Evolutionary conservation across 2,888 invertebrate species (phyloP).

Genomic region (Alviniconcha strummeri): DNA sequence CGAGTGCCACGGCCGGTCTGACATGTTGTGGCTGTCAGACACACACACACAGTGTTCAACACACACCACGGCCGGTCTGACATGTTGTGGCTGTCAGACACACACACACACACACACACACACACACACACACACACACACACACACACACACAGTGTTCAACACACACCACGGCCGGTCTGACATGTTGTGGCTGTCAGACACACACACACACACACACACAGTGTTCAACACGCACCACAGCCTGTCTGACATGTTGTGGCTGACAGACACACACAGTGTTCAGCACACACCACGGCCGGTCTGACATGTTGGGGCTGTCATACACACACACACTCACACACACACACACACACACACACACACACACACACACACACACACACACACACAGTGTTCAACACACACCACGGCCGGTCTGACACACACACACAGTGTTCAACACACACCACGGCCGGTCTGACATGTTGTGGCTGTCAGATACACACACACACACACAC

Average conservation of each 20-base stretch:
- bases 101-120: slow-evolving; percentile 3
- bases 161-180: not conserved
- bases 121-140: not conserved
- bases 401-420: slow-evolving; percentile 82
- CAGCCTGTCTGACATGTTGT: no score
- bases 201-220: not conserved
- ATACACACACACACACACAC: not conserved
- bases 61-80: not conserved
- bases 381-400: not conserved
- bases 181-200: not conserved
- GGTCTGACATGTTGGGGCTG: no score
- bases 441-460: not conserved
- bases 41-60: not conserved
- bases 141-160: not conserved
- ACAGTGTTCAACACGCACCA: not conserved
- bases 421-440: not conserved
- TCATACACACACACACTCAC: not conserved
- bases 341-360: slow-evolving; percentile 69
- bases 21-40: no score
- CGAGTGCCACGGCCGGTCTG: slow-evolving; percentile 86
- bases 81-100: not conserved
- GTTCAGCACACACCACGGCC: no score
- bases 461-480: not conserved
- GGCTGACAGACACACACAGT: no score
- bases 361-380: not conserved